Evolutionary conservation across 1,140 invertebrate genomes (phyloP).

Genomic region (Hycleus cichorii): DNA sequence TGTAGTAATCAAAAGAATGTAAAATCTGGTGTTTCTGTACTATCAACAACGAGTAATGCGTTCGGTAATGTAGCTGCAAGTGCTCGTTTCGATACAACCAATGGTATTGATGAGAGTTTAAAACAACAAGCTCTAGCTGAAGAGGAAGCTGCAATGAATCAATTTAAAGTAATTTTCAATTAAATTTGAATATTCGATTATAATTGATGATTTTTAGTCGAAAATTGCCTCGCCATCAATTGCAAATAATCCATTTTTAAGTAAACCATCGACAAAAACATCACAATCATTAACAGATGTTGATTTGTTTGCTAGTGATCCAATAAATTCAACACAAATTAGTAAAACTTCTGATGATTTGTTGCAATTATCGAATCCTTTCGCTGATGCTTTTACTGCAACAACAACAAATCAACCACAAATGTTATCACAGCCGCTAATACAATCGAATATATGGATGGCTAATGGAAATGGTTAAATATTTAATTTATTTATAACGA

Average conservation of each 20-base stretch:
- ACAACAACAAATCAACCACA: constrained; percentile 33
- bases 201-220: constrained; percentile 45
- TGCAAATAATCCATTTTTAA: constrained; percentile 78
- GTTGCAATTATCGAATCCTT: constrained; percentile 24
- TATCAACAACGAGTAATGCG: constrained; percentile 78
- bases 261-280: constrained; percentile 40
- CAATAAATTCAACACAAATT: too few species aligned
- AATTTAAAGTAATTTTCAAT: constrained; percentile 79
- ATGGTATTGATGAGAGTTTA: constrained; percentile 77
- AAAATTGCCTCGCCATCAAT: constrained; percentile 42
- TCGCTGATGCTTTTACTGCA: constrained; percentile 32
- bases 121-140: constrained; percentile 86
- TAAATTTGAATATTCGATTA: constrained; percentile 35
- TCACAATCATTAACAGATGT: constrained; percentile 66
- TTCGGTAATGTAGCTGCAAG: constrained; percentile 71
- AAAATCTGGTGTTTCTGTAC: constrained; percentile 80
- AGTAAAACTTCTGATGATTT: too few species aligned
- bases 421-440: constrained; percentile 33
- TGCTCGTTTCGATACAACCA: constrained; percentile 59
- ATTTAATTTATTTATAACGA: background rate
- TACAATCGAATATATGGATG: constrained; percentile 52
- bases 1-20: constrained; percentile 64
- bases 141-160: constrained; percentile 89
- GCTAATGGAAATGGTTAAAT: constrained; percentile 57
- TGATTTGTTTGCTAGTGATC: constrained; percentile 56